phyloP scores from a whole-genome alignment of 1,140 invertebrate genomes.

The Sarcophaga bullata region DNA sequence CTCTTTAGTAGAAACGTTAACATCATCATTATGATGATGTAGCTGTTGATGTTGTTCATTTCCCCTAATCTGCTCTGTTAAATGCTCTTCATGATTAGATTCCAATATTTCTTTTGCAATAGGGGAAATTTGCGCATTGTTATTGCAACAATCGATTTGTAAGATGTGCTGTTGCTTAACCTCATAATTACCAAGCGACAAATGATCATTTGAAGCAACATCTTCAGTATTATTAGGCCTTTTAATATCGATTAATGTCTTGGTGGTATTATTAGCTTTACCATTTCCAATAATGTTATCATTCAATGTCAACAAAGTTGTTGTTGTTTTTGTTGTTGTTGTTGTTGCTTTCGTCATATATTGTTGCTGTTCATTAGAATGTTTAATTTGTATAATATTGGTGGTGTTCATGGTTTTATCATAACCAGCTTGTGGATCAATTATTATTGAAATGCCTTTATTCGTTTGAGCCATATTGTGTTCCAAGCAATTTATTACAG shows the following conservation, averaged over 20 bases:
- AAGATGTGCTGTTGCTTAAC: neutral
- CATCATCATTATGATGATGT: neutral
- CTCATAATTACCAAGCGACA: neutral
- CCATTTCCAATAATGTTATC: conserved; percentile 38
- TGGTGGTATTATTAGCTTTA: conserved; percentile 45
- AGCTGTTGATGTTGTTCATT: neutral
- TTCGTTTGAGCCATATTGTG: neutral
- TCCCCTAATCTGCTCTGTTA: neutral
- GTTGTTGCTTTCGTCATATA: conserved; percentile 41
- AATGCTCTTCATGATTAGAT: neutral
- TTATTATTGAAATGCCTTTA: conserved; percentile 49
- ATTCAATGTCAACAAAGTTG: conserved; percentile 22
- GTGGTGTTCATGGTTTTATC: neutral
- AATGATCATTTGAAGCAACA: neutral
- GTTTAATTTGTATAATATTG: conserved; percentile 40
- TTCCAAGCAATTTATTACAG: conserved; percentile 44
- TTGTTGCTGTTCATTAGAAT: conserved; percentile 42
- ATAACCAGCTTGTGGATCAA: conserved; percentile 41
- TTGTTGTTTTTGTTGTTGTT: conserved; percentile 47
- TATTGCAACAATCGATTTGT: conserved; percentile 20
- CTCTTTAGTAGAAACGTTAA: neutral
- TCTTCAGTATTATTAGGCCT: conserved; percentile 41
- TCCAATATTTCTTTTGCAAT: neutral
- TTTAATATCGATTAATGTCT: conserved; percentile 54
- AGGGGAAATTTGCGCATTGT: neutral